A percentile compares a stretch with the other conserved stretches of the same genome.
Evolutionary conservation across 2,888 invertebrate genomes (phyloP).

Genomic region (Escarpia spicata): DNA sequence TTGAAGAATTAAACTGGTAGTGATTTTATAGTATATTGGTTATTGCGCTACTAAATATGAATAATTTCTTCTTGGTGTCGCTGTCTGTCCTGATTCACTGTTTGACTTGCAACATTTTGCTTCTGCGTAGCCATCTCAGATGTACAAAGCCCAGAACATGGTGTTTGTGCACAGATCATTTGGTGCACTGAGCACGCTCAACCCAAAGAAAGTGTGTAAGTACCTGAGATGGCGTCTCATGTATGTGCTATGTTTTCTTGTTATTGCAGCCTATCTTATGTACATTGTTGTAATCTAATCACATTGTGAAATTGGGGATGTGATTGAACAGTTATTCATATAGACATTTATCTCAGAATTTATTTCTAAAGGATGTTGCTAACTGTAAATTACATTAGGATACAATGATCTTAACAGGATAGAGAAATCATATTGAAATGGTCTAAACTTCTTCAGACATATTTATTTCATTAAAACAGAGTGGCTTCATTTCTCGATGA

Average conservation of each 20-base stretch:
- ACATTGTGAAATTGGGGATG: background rate
- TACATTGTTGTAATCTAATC: background rate
- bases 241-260: background rate
- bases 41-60: background rate
- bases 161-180: slow-evolving; percentile 56
- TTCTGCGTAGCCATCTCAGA: slow-evolving; percentile 53
- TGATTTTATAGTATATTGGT: background rate
- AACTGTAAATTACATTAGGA: no score
- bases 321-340: background rate
- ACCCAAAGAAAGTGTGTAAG: slow-evolving; percentile 34
- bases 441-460: no score
- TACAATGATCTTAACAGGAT: no score
- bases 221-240: background rate
- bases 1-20: background rate
- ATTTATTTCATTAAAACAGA: no score
- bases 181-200: slow-evolving; percentile 54
- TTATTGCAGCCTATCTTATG: background rate
- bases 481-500: background rate
- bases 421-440: no score
- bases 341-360: no score
- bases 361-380: no score
- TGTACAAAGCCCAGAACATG: slow-evolving; percentile 54
- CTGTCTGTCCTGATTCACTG: background rate
- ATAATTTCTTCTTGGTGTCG: background rate
- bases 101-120: background rate